These are phyloP conservation scores for Crematogaster levior DNA, from an alignment of 2,888 invertebrate genomes.

Conservation along the genomic window DNA sequence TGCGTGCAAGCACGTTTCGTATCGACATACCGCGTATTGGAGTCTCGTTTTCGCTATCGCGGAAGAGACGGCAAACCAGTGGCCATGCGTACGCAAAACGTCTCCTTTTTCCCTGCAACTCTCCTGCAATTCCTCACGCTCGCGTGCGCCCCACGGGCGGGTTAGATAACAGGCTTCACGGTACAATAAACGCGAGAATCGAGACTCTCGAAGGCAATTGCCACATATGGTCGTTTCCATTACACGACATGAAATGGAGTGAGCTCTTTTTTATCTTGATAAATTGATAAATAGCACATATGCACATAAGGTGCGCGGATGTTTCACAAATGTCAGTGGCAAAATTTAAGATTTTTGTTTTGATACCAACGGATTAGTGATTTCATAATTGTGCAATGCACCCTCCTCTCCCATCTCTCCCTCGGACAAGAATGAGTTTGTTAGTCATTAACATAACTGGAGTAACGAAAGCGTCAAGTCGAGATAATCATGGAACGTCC, in stretches of 20 bases:
- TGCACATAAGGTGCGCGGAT: neutral
- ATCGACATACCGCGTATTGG: slow-evolving; percentile 32
- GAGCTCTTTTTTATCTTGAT: neutral
- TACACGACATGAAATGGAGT: neutral
- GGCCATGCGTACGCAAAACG: slow-evolving; percentile 33
- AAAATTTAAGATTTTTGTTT: slow-evolving; percentile 20
- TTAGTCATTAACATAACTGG: slow-evolving; percentile 12
- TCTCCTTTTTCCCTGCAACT: slow-evolving; percentile 38
- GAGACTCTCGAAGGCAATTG: slow-evolving; percentile 62
- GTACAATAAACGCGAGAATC: slow-evolving; percentile 68
- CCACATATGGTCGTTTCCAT: slow-evolving; percentile 21
- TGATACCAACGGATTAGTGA: neutral
- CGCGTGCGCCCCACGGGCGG: slow-evolving; percentile 25
- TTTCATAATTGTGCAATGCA: neutral
- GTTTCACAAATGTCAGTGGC: slow-evolving; percentile 28
- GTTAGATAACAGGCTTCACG: slow-evolving; percentile 66
- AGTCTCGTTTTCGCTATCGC: slow-evolving; percentile 61
- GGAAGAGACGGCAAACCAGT: slow-evolving; percentile 46
- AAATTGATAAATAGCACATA: no score
- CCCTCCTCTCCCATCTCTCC: no score
- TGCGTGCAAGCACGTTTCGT: slow-evolving; percentile 25
- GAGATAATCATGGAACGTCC: neutral
- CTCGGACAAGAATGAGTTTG: slow-evolving; percentile 4
- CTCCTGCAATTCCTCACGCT: slow-evolving; percentile 40
- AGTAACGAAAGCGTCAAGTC: neutral